Evolutionary conservation across 2,113 vertebrate genomes (phyloP), one percentile per base, ranked within the genome.

Genomic region (Chaetops frenatus): DNA sequence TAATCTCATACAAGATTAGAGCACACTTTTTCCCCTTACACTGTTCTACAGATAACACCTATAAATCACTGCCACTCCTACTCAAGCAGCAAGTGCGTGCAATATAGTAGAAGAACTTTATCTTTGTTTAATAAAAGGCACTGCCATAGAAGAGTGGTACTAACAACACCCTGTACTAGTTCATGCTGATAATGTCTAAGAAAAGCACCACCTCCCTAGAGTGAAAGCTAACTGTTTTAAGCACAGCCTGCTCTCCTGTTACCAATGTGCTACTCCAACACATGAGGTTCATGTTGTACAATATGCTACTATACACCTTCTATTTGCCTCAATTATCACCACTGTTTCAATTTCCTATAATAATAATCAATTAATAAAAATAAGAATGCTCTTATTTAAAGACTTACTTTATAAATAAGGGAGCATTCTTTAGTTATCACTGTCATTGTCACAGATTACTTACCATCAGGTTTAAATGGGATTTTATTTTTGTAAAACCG

Each of bases 401-500:
- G n/a, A n/a, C n/a, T n/a, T n/a, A n/a, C n/a, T n/a, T n/a, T n/a
- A n/a, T n/a, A n/a, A n/a, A n/a, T n/a, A 45, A 92, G 45, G 21
- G 15, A 78, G 19, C 40, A 66, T 54, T 73, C 54, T 82, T 85
- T 53, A 31, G 60, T 50, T 72, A 83, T 36, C 73, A 40, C 24
- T 6, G 5, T 36, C 56, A 28, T 4, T 88, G 80, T 38, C 12
- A 12, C 51, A 35, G 44, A 51, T 94, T 96, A 97, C 98, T 99
- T 96, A 99, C 99, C 99, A 76, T 99, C 99, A 82, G 99, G 99
- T 45, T 99, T 98, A 92, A 99, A 99, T 6, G 99, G 99, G 94
- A 99, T 99, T 97, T 99, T 99, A 96, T 99, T 99, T 97, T 99
- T 98, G 98, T 99, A 99, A 98, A 99, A 99, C 83, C 99, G 98